Base-by-base conservation (phyloP, 2,797 vertebrate species). In the Coracias cyanogaster region DNA sequence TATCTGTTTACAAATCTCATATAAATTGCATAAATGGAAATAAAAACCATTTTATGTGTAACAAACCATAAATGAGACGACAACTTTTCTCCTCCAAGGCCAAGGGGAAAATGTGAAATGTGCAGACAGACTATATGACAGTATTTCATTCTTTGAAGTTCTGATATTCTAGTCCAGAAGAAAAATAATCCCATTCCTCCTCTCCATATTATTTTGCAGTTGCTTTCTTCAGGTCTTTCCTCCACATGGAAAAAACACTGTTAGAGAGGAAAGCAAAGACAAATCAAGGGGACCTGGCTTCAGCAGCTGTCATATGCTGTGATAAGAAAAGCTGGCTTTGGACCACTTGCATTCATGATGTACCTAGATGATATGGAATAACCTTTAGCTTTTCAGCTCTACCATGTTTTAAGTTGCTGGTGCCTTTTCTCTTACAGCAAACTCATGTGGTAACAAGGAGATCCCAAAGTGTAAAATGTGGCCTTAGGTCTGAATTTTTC, bases 1-100 rank as follows among this genome's bases (percentile, higher is more conserved):
- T 82, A 95, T 94, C 89, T 93, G 60, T 93, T 97, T 98, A 97
- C 87, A 95, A 97, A 97, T 94, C 91, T 83, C 94, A 96, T 97
- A 90, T 96, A 96, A 97, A 93, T 89, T 84, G 86, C 89, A 88
- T 86, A 94, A 97, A 94, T 33, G 14, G 39, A 88, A 88, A 78
- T n/a, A 58, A 74, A 85, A 60, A 43, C 37, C 21, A 25, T 18
- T 66, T 73, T 70, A 37, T 49, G 15, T n/a, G 10, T 17, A 86
- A 55, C 28, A 65, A 79, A 51, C 28, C 37, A 43, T 46, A 73
- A 65, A 45, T 69, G 37, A 20, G 82, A 29, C 48, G 35, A 41
- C 4, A 37, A 13, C 26, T 39, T 62, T 85, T 25, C 20, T 26
- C 33, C 49, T 82, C 17, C 21, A 39, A 73, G 71, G 62, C 43